Percentiles rank a stretch among this genome's conserved stretches.
phyloP scores from a whole-genome alignment of 2,113 vertebrate species.

The Ardeotis arabs region DNA sequence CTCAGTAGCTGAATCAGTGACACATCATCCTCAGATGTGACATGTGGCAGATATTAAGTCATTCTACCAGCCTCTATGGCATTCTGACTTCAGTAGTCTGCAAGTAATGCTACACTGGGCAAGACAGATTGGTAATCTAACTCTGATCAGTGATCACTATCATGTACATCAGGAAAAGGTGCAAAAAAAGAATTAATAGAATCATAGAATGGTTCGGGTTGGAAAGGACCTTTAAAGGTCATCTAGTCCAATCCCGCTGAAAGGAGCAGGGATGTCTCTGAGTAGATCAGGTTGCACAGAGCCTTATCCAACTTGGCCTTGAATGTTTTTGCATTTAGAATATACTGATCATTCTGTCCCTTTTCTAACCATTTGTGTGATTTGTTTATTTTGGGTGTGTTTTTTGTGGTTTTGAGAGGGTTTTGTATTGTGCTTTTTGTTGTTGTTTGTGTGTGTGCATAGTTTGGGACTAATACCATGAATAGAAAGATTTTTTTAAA shows the following conservation, averaged over 20 bases:
- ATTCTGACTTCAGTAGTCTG: neutral
- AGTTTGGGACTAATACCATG: neutral
- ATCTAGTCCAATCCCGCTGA: no score
- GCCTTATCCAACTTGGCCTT: no score
- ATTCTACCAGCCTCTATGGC: neutral
- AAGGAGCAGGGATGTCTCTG: no score
- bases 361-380: neutral
- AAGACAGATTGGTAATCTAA: neutral
- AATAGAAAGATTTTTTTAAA: neutral
- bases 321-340: neutral
- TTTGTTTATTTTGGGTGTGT: neutral
- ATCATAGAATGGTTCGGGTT: no score
- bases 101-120: neutral
- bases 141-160: neutral
- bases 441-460: rapidly evolving
- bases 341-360: neutral
- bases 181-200: neutral
- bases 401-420: neutral
- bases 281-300: no score
- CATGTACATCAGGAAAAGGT: neutral
- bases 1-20: neutral
- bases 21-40: neutral
- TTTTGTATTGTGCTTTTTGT: neutral
- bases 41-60: neutral
- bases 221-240: no score